phyloP scores from a whole-genome alignment of 2,113 vertebrate species.

The Sinocyclocheilus maitianheensis region DNA sequence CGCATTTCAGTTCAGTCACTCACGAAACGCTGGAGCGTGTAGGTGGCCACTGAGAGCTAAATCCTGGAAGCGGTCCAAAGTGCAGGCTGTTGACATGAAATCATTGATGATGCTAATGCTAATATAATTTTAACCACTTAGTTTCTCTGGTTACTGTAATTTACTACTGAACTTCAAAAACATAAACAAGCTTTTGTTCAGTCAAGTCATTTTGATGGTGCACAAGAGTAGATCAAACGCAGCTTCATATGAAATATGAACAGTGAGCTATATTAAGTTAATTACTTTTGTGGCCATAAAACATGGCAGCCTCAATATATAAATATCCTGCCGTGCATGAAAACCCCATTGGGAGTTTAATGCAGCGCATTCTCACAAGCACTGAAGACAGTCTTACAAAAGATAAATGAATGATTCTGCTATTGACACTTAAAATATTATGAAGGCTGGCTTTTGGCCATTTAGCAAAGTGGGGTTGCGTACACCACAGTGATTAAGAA shows the following conservation, averaged over 20 bases:
- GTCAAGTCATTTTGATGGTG: conserved; percentile 1
- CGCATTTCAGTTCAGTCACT: not conserved
- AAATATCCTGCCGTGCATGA: not conserved
- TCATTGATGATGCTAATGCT: conserved; percentile 26
- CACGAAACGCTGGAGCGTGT: not conserved
- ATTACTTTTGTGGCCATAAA: conserved; percentile 22
- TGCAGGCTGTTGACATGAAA: not conserved
- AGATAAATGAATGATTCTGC: not conserved
- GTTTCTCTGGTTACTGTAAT: conserved; percentile 23
- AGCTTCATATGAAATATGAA: conserved; percentile 5
- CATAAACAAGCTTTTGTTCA: conserved; percentile 10
- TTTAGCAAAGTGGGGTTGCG: not conserved
- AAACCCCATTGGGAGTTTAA: conserved; percentile 15
- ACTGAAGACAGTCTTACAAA: conserved; percentile 4
- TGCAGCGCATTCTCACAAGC: not conserved
- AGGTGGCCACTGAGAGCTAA: not conserved
- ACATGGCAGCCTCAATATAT: conserved; percentile 1
- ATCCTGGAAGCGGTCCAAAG: not conserved
- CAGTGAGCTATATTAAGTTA: conserved; percentile 14
- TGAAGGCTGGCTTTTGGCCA: not conserved
- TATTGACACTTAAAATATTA: not conserved
- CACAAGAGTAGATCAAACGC: conserved; percentile 1
- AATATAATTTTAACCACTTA: conserved; percentile 19
- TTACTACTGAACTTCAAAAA: not conserved
- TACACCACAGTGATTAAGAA: not conserved